Conservation (phyloP, 2,113 vertebrate species). For the Uria aalge region DNA sequence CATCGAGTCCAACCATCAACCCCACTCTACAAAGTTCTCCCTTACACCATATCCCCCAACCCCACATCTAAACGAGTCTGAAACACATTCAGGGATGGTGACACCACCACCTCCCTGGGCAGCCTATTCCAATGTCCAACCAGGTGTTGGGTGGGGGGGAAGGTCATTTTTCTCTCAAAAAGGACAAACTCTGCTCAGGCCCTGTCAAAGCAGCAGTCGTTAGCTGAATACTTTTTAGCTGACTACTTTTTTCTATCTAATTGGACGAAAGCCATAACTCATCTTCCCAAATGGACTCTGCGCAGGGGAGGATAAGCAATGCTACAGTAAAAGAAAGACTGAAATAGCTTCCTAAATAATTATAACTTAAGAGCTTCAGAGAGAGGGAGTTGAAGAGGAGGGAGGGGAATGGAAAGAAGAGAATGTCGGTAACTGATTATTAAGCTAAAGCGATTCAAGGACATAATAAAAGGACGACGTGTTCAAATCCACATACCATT, state of each 20-base stretch:
- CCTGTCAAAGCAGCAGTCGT: background rate
- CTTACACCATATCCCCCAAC: no score
- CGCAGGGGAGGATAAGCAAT: background rate
- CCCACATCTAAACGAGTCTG: no score
- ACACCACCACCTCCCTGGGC: no score
- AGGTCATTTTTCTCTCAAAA: background rate
- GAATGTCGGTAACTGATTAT: background rate
- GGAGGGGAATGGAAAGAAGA: background rate
- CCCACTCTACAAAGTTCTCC: no score
- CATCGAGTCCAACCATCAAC: no score
- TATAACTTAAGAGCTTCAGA: background rate
- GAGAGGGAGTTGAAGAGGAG: background rate
- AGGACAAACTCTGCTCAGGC: background rate
- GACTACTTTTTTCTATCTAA: background rate
- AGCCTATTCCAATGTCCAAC: no score
- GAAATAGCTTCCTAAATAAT: background rate
- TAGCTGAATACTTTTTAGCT: background rate
- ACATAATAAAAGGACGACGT: background rate
- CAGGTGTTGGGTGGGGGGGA: no score
- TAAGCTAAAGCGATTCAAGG: background rate
- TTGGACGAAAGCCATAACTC: background rate
- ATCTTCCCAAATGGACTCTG: background rate
- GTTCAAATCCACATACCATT: background rate
- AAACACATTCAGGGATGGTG: no score
- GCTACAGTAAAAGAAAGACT: background rate